Evolutionary conservation across 2,113 vertebrate species (phyloP).

Genomic region (Bos indicus): DNA sequence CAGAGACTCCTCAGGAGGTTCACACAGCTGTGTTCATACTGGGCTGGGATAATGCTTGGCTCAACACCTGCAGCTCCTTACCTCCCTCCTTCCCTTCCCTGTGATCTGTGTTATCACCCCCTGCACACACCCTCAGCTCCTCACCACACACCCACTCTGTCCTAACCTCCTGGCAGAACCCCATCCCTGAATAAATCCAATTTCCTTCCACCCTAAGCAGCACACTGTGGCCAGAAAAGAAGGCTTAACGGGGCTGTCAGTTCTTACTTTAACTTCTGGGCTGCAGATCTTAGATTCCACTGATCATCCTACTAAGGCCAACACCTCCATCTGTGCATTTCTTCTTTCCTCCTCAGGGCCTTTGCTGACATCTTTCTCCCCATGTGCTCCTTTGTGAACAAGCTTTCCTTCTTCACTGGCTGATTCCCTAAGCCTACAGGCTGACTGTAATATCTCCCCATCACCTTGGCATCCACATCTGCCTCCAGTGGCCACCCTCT

Average conservation of each 20-base stretch:
- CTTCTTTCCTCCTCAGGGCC: not conserved
- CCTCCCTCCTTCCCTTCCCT: not conserved
- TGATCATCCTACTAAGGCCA: not conserved
- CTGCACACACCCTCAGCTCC: not conserved
- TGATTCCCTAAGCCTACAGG: not conserved
- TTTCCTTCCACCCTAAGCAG: not conserved
- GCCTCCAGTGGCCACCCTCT: too few relatives aligned
- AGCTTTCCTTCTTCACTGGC: not conserved
- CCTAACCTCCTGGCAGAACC: not conserved
- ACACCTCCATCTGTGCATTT: not conserved
- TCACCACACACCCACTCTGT: rapidly evolving
- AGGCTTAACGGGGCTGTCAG: not conserved
- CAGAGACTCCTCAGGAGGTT: not conserved
- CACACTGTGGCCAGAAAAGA: not conserved
- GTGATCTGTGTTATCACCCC: not conserved
- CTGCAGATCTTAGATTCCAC: not conserved
- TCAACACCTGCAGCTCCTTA: not conserved
- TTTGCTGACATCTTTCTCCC: not conserved
- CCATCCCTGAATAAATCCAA: not conserved
- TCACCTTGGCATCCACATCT: not conserved
- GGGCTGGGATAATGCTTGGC: not conserved
- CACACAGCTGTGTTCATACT: not conserved
- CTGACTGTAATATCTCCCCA: not conserved
- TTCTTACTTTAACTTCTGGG: not conserved
- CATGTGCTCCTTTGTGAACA: not conserved